These are phyloP conservation scores for Ochropleura plecta DNA, from an alignment of 2,888 invertebrate species.

Conservation along the genomic window DNA sequence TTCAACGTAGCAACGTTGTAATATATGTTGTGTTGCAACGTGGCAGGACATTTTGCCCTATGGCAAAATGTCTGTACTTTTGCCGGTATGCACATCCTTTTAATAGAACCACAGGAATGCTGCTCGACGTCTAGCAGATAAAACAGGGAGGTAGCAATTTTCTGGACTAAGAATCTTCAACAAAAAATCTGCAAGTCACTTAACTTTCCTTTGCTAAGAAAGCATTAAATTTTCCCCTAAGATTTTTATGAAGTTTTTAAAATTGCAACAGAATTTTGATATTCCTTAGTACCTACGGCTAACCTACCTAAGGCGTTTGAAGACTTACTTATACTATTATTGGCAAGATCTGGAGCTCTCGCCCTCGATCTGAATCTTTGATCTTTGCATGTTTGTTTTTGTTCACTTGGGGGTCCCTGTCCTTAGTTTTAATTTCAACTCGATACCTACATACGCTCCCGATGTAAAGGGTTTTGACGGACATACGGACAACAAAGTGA, in stretches of 20 bases:
- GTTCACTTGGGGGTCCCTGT: neutral
- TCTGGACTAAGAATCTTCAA: constrained; percentile 16
- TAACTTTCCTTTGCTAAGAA: neutral
- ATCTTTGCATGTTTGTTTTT: neutral
- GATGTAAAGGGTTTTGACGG: too few species aligned
- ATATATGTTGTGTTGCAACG: too few species aligned
- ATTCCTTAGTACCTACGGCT: too few species aligned
- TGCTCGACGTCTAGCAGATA: neutral
- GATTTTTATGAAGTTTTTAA: neutral
- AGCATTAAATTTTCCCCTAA: neutral
- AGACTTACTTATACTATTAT: neutral
- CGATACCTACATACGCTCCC: too few species aligned
- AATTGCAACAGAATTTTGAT: neutral
- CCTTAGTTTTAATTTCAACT: too few species aligned
- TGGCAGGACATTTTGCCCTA: too few species aligned
- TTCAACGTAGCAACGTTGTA: too few species aligned
- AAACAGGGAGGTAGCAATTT: constrained; percentile 13
- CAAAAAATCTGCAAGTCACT: neutral
- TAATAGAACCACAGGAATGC: constrained; percentile 30
- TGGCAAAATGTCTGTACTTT: constrained; percentile 5
- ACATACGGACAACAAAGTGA: too few species aligned
- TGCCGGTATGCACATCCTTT: constrained; percentile 4
- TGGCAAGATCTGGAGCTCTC: neutral
- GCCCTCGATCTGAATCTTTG: neutral
- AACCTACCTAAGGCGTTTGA: neutral